Percentiles rank a stretch among this genome's conserved stretches.
These are phyloP conservation scores for Ivindomyrus marchei DNA, from an alignment of 2,113 vertebrate species.

Conservation along the genomic window DNA sequence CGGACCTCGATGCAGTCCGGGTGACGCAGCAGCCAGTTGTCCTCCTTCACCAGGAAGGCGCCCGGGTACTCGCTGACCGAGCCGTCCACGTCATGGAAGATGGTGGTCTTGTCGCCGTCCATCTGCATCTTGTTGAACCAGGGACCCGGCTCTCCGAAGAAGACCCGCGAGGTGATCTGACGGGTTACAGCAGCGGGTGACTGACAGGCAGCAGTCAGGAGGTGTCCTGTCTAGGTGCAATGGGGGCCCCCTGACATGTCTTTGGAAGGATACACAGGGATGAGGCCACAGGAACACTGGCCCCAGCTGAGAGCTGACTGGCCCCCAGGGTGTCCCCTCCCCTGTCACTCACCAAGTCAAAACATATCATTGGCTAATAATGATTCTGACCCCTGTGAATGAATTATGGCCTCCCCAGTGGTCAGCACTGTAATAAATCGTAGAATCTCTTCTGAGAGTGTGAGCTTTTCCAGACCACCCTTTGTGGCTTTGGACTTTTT, in stretches of 20 bases:
- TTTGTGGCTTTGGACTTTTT: background rate
- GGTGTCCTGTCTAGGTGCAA: too few relatives aligned
- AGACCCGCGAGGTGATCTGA: constrained; percentile 89
- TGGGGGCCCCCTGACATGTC: background rate
- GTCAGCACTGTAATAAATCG: background rate
- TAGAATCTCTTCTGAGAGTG: background rate
- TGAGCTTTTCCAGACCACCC: background rate
- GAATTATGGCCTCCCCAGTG: background rate
- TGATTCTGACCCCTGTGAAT: background rate
- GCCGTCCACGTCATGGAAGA: constrained; percentile 89
- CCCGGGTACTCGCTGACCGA: constrained; percentile 91
- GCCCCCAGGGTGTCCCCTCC: background rate
- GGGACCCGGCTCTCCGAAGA: constrained; percentile 90
- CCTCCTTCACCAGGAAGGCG: constrained; percentile 85
- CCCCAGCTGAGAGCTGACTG: background rate
- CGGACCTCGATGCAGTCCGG: constrained; percentile 88
- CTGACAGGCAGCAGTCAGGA: background rate
- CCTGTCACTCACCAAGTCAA: background rate
- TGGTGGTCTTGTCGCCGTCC: constrained; percentile 93
- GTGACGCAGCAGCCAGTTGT: constrained; percentile 92
- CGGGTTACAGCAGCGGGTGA: background rate
- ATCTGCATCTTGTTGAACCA: constrained; percentile 91
- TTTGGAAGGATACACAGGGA: background rate
- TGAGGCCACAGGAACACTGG: background rate
- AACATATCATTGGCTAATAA: background rate